phyloP scores from a whole-genome alignment of 2,888 invertebrate species.

The Campoletis raptor region DNA sequence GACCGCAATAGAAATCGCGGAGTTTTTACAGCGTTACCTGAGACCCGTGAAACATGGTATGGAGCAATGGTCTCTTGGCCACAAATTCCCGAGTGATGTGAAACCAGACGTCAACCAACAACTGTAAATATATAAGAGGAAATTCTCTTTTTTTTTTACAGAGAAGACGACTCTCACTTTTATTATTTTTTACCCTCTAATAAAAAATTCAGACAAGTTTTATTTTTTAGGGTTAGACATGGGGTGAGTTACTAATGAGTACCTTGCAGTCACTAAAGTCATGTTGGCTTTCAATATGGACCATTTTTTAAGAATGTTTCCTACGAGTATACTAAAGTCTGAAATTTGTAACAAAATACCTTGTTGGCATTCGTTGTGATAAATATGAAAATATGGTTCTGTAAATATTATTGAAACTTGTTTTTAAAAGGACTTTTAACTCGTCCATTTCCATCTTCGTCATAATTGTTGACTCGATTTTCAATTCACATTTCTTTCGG shows the following conservation, averaged over 20 bases:
- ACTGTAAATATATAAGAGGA: constrained; percentile 8
- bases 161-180: constrained; percentile 26
- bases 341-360: too few species aligned
- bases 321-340: too few species aligned
- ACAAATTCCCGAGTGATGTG: constrained; percentile 35
- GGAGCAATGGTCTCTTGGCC: constrained; percentile 8
- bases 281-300: neutral
- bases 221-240: neutral
- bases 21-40: constrained; percentile 73
- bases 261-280: neutral
- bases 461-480: neutral
- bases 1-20: constrained; percentile 71
- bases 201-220: neutral
- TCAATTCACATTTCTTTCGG: neutral
- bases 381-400: neutral
- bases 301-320: too few species aligned
- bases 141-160: neutral
- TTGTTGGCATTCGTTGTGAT: too few species aligned
- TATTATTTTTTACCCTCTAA: constrained; percentile 36
- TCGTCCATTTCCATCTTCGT: neutral
- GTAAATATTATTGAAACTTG: too few species aligned
- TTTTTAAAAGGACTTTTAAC: too few species aligned
- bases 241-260: neutral
- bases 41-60: constrained; percentile 47
- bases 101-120: constrained; percentile 47